These are phyloP conservation scores for Drosophila equinoxialis DNA, from an alignment of 1,140 invertebrate species.

Conservation along the genomic window DNA sequence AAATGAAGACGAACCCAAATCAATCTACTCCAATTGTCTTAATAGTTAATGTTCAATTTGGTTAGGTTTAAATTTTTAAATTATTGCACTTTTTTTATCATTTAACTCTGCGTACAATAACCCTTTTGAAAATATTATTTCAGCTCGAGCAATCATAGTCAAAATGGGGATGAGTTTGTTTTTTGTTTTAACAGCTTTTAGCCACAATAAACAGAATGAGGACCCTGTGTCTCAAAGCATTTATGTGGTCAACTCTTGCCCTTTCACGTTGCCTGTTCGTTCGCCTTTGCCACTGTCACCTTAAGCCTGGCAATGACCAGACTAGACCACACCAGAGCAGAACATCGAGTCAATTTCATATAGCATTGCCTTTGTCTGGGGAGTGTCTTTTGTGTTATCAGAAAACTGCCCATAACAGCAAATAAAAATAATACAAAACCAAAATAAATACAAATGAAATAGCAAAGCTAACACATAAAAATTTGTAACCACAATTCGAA, in stretches of 20 bases:
- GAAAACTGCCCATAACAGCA: constrained; percentile 24
- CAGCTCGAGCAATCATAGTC: not conserved
- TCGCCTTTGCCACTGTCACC: not conserved
- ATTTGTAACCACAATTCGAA: constrained; percentile 60
- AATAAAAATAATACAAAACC: constrained; percentile 34
- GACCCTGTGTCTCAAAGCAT: not conserved
- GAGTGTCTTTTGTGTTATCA: constrained; percentile 21
- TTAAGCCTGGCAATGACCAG: constrained; percentile 4
- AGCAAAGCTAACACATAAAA: constrained; percentile 69
- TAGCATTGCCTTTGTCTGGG: constrained; percentile 7
- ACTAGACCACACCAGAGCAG: not conserved
- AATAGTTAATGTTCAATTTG: not conserved
- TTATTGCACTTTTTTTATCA: not conserved
- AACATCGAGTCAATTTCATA: constrained; percentile 18
- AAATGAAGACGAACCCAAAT: too few relatives aligned
- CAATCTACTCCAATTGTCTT: too few relatives aligned
- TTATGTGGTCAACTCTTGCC: constrained; percentile 9
- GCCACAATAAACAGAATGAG: constrained; percentile 8
- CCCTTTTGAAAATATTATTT: not conserved
- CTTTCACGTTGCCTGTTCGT: not conserved
- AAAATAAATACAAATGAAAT: constrained; percentile 62
- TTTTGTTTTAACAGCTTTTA: constrained; percentile 11
- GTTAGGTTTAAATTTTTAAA: not conserved
- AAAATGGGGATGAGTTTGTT: not conserved
- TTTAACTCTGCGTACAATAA: not conserved